Evolutionary conservation across 2,113 vertebrate genomes (phyloP).

Genomic region (Todiramphus chloris): DNA sequence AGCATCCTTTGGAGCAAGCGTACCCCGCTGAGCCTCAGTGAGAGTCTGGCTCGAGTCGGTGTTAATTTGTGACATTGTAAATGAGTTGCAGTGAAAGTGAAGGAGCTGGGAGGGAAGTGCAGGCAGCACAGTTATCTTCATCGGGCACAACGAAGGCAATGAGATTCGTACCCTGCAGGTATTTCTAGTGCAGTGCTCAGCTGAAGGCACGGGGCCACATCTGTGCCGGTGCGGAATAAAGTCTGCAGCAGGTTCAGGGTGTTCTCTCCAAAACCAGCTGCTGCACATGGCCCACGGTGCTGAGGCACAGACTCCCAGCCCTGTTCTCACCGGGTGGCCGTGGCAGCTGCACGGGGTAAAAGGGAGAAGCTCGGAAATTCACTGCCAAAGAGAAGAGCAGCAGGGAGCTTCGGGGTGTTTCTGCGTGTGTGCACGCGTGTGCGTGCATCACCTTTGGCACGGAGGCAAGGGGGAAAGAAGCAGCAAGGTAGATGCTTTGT

Average conservation of each 20-base stretch:
- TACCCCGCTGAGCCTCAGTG: background rate
- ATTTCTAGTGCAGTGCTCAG: conserved; percentile 34
- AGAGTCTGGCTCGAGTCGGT: background rate
- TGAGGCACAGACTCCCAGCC: background rate
- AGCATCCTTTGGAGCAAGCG: background rate
- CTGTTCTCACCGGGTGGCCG: background rate
- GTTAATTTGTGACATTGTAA: conserved; percentile 13
- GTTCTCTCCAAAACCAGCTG: background rate
- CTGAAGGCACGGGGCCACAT: conserved; percentile 1
- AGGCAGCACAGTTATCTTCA: conserved; percentile 14
- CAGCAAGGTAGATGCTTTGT: background rate
- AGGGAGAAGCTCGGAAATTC: background rate
- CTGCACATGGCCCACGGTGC: background rate
- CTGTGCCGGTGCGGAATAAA: background rate
- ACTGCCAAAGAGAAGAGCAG: background rate
- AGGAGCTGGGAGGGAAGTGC: background rate
- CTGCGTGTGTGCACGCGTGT: background rate
- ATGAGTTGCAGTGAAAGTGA: background rate
- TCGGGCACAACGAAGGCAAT: conserved; percentile 44
- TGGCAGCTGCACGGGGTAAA: background rate
- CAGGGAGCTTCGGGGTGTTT: background rate
- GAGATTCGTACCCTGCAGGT: conserved; percentile 31
- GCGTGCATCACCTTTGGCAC: background rate
- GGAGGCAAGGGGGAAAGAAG: background rate
- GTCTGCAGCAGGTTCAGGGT: background rate